phyloP scores from a whole-genome alignment of 2,113 vertebrate genomes.

The Halichoeres trimaculatus region DNA sequence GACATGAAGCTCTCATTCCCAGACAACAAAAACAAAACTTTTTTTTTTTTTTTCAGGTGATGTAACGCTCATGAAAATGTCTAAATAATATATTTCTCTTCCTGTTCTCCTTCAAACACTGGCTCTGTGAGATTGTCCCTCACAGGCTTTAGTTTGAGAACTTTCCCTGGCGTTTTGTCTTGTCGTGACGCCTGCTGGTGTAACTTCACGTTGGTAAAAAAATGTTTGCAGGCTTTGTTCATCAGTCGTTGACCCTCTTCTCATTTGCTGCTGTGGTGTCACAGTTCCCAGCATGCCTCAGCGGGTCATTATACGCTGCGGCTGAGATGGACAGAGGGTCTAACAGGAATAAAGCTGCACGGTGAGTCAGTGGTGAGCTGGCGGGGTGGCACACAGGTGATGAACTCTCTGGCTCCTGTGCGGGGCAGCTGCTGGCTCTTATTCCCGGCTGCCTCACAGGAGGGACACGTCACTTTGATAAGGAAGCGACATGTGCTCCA shows the following conservation, averaged over 20 bases:
- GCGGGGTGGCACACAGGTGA: slow-evolving; percentile 5
- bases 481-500: slow-evolving; percentile 1
- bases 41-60: too few relatives aligned
- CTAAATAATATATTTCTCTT: too few relatives aligned
- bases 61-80: too few relatives aligned
- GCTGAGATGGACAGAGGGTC: slow-evolving; percentile 1
- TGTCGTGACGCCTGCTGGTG: neutral
- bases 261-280: neutral
- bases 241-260: neutral
- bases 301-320: neutral
- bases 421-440: slow-evolving; percentile 1
- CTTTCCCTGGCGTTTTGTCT: neutral
- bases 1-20: too few relatives aligned
- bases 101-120: neutral
- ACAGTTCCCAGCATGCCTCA: neutral
- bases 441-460: neutral
- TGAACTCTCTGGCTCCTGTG: neutral
- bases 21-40: too few relatives aligned
- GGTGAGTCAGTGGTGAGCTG: neutral
- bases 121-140: neutral
- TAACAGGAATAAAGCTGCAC: neutral
- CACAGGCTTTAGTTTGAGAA: neutral
- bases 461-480: slow-evolving; percentile 32
- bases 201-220: neutral
- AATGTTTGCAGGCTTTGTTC: neutral